phyloP scores from a whole-genome alignment of 2,797 vertebrate genomes.

The Ctenopoma kingsleyae region DNA sequence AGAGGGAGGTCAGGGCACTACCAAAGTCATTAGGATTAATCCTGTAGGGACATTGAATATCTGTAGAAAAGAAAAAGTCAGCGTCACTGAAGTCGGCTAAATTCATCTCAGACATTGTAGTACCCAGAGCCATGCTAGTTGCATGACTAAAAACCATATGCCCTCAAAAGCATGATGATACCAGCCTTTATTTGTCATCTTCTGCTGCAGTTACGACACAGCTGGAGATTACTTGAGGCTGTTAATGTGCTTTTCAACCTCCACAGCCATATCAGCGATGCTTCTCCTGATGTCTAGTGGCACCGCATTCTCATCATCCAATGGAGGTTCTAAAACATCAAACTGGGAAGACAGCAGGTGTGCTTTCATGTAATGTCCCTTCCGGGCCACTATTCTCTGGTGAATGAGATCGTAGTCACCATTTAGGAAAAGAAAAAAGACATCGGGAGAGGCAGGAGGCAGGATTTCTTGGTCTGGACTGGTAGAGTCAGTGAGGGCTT shows the following conservation, averaged over 20 bases:
- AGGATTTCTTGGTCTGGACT: conserved; percentile 30
- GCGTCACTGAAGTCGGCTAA: too few relatives aligned
- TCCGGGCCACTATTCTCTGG: conserved; percentile 82
- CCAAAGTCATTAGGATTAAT: neutral
- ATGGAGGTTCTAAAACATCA: conserved; percentile 87
- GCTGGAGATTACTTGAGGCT: conserved; percentile 15
- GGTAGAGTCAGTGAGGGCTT: conserved; percentile 27
- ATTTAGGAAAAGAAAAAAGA: conserved; percentile 88
- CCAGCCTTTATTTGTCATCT: too few relatives aligned
- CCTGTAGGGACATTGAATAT: neutral
- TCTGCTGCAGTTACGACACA: neutral
- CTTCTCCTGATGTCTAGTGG: conserved; percentile 82
- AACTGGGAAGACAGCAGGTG: conserved; percentile 90
- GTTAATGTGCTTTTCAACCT: conserved; percentile 74
- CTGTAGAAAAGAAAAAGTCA: neutral
- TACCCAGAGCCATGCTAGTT: neutral
- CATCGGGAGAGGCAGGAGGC: conserved; percentile 48
- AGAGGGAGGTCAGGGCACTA: neutral
- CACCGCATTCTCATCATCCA: conserved; percentile 85
- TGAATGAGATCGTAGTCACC: conserved; percentile 86
- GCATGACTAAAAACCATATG: neutral
- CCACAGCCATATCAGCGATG: conserved; percentile 79
- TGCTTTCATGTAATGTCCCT: conserved; percentile 90
- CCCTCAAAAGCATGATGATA: neutral
- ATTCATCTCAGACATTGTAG: neutral